A percentile compares a stretch with the other conserved stretches of the same genome.
Conservation (phyloP, 2,113 vertebrate species). For the Burhinus oedicnemus region DNA sequence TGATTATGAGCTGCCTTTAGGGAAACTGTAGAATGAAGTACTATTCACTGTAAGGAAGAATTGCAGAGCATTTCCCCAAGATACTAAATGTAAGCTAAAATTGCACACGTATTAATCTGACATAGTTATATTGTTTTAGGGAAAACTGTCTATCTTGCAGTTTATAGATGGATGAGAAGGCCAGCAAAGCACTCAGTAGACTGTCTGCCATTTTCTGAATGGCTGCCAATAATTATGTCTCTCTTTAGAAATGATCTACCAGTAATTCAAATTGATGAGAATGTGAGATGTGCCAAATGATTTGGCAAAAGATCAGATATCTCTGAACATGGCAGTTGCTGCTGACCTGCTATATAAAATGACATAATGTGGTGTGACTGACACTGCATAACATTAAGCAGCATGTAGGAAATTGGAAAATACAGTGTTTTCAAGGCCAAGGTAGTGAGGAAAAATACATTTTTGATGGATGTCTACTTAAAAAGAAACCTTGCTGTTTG, state of each 20-base stretch:
- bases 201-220: conserved; percentile 47
- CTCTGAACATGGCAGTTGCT: conserved; percentile 56
- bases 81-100: conserved; percentile 16
- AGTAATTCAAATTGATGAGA: conserved; percentile 80
- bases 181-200: conserved; percentile 73
- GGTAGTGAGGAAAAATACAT: neutral
- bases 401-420: conserved; percentile 41
- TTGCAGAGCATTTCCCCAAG: neutral
- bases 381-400: conserved; percentile 31
- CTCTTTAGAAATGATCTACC: conserved; percentile 74
- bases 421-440: conserved; percentile 11
- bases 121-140: conserved; percentile 38
- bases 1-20: neutral
- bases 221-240: conserved; percentile 73
- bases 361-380: conserved; percentile 63
- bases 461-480: conserved; percentile 27
- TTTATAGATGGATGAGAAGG: conserved; percentile 35
- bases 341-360: conserved; percentile 68
- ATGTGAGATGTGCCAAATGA: conserved; percentile 69
- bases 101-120: neutral
- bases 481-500: neutral
- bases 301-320: conserved; percentile 70
- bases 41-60: neutral
- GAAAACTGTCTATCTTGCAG: conserved; percentile 55
- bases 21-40: neutral